Evolutionary conservation across 2,888 invertebrate genomes (phyloP), one percentile per base, ranked within the genome.

Genomic region (Caprella mutica): DNA sequence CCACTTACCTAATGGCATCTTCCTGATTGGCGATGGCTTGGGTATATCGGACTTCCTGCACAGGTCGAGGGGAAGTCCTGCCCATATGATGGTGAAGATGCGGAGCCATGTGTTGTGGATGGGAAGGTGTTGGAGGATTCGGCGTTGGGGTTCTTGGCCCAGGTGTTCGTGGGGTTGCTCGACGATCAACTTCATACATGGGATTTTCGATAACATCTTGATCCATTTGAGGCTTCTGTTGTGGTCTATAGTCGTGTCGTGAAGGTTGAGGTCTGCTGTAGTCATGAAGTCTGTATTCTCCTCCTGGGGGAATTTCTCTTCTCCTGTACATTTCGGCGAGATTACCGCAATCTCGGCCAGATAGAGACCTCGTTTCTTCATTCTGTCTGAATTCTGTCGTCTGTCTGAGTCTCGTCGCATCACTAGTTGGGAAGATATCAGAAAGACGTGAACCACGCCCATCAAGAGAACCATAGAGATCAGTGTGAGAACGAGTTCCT

Each of bases 181-280:
- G 29, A n/a, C 55, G 55, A 21, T 55, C 55, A 44, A 55, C 55
- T 33, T 55, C 55, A 38, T 55, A 55, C 55, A 55, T 55, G 9
- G 55, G 55, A 39, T 61, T 61, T 55, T 61, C 61, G 33, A 61
- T 61, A 42, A 61, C 61, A 55, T 61, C 61, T 38, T 61, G 61
- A 52, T 61, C 61, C 50, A 57, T 40, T 23, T 29, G 54, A 12
- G 60, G 56, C 54, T 60, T 60, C 19, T 52, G 56, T 21, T 55
- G 55, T 14, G 55, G 52, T 24, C 61, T 50, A 51, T 58, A 61
- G 58, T 61, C 61, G 53, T 61, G 61, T 33, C 61, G 46, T 19
- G 55, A 55, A n/a, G n/a, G n/a, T 4, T 27, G 48, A 3, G 48
- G 48, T 24, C 29, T 21, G 26, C 61, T 58, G 58, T 61, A 61